Conservation (phyloP, 1,140 invertebrate species). For the Adoxophyes honmai region DNA sequence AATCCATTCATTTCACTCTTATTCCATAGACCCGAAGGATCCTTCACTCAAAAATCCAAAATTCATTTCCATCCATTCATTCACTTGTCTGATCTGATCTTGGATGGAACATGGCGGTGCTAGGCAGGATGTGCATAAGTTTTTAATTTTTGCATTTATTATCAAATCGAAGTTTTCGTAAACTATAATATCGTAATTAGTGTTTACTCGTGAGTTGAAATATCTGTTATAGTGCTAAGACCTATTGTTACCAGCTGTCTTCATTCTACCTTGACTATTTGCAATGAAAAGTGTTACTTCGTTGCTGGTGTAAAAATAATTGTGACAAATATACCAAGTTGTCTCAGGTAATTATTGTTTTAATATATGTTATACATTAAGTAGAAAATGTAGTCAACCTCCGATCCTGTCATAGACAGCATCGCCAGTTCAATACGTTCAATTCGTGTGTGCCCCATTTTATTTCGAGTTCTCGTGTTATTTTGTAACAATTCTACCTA, state of each 20-base stretch:
- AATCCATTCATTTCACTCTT: background rate
- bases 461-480: constrained; percentile 50
- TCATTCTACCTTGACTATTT: constrained; percentile 35
- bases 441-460: constrained; percentile 45
- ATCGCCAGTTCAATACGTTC: constrained; percentile 28
- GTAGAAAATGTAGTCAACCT: constrained; percentile 5
- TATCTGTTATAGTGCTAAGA: constrained; percentile 20
- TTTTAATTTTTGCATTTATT: constrained; percentile 61
- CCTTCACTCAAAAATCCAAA: constrained; percentile 14
- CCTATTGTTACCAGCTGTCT: constrained; percentile 16
- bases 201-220: constrained; percentile 22
- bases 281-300: constrained; percentile 74
- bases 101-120: constrained; percentile 71
- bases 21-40: constrained; percentile 16
- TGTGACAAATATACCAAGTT: constrained; percentile 72
- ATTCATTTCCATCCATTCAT: constrained; percentile 20
- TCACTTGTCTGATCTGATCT: constrained; percentile 34
- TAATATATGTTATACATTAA: constrained; percentile 31
- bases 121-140: constrained; percentile 70
- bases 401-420: constrained; percentile 13
- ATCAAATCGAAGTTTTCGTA: constrained; percentile 39
- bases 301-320: constrained; percentile 76
- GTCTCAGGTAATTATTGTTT: constrained; percentile 65
- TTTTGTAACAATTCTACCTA: constrained; percentile 27
- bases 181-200: constrained; percentile 17